Percentiles rank a stretch among this genome's conserved stretches.
These are phyloP conservation scores for Tachina fera DNA, from an alignment of 2,888 invertebrate species.

Conservation along the genomic window DNA sequence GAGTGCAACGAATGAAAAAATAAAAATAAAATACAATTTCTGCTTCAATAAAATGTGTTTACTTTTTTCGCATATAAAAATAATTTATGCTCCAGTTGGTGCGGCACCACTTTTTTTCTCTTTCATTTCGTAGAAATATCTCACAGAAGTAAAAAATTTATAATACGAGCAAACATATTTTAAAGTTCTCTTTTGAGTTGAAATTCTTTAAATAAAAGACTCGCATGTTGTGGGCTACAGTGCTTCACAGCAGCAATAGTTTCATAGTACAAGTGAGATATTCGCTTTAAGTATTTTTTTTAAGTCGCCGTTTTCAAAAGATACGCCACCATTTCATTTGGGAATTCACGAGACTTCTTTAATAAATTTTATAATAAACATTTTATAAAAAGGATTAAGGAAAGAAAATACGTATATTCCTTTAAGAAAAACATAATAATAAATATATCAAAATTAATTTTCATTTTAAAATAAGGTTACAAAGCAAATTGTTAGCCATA, in stretches of 20 bases:
- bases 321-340: not conserved
- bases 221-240: not conserved
- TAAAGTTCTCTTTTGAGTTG: not conserved
- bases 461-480: too few relatives aligned
- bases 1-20: constrained; percentile 3
- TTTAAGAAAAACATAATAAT: too few relatives aligned
- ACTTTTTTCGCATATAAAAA: constrained; percentile 14
- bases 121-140: constrained; percentile 6
- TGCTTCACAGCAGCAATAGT: not conserved
- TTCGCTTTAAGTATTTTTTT: not conserved
- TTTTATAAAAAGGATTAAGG: not conserved
- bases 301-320: not conserved
- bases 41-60: not conserved
- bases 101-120: constrained; percentile 18
- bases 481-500: not conserved
- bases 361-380: not conserved
- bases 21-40: not conserved
- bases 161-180: not conserved
- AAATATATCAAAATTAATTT: too few relatives aligned
- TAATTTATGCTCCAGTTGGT: constrained; percentile 58
- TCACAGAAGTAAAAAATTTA: constrained; percentile 3
- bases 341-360: not conserved
- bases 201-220: constrained; percentile 9
- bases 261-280: not conserved
- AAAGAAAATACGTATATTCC: not conserved